A percentile compares a stretch with the other conserved stretches of the same genome.
phyloP scores from a whole-genome alignment of 2,888 invertebrate genomes.

The Thyatira batis region DNA sequence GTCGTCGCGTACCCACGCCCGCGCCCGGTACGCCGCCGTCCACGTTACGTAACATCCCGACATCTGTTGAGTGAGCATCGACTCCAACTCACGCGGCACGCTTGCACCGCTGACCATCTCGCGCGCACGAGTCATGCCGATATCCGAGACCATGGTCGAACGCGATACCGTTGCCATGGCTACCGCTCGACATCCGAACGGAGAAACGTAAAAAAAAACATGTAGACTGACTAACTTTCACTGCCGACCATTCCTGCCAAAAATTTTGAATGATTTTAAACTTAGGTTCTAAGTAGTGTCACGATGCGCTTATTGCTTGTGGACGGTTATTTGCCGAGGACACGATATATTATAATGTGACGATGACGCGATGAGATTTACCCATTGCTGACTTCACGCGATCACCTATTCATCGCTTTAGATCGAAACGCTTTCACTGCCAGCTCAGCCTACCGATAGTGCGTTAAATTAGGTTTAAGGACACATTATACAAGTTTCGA shows the following conservation, averaged over 20 bases:
- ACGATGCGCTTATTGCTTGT: slow-evolving; percentile 60
- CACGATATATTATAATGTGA: slow-evolving; percentile 33
- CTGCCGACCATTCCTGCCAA: slow-evolving; percentile 60
- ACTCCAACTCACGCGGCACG: slow-evolving; percentile 60
- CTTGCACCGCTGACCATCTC: slow-evolving; percentile 69
- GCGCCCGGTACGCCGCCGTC: slow-evolving; percentile 49
- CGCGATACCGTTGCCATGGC: slow-evolving; percentile 48
- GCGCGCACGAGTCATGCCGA: slow-evolving; percentile 63
- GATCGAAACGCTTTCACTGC: slow-evolving; percentile 58
- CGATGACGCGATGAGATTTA: slow-evolving; percentile 21
- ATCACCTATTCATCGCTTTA: slow-evolving; percentile 55
- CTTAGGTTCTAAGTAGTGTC: slow-evolving; percentile 51
- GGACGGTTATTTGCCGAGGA: slow-evolving; percentile 41
- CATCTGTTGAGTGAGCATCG: slow-evolving; percentile 72
- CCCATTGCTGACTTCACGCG: slow-evolving; percentile 53
- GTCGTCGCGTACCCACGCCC: slow-evolving; percentile 59
- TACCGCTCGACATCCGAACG: slow-evolving; percentile 48
- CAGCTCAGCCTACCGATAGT: slow-evolving; percentile 58
- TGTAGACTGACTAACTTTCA: slow-evolving; percentile 48
- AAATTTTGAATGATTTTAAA: slow-evolving; percentile 34
- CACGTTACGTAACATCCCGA: slow-evolving; percentile 69
- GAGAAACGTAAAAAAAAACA: slow-evolving; percentile 49
- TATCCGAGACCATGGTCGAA: slow-evolving; percentile 42
- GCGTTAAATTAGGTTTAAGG: slow-evolving; percentile 49
- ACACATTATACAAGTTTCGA: slow-evolving; percentile 27